These are phyloP conservation scores for Centroberyx gerrardi DNA, from an alignment of 2,797 vertebrate genomes.

Conservation along the genomic window DNA sequence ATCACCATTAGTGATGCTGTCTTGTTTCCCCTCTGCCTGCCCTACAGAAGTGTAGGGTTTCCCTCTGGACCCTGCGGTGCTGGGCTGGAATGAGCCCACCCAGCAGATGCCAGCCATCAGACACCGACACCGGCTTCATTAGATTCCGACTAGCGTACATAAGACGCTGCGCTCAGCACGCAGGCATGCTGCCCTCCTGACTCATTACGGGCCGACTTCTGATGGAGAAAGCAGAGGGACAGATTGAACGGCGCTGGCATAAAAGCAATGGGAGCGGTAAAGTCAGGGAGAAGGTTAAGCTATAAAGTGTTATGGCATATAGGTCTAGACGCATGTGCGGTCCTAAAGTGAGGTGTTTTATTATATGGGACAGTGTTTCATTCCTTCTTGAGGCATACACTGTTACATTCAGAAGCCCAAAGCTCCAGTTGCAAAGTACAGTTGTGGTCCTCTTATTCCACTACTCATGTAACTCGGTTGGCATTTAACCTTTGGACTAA, in stretches of 20 bases:
- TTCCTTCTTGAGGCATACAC: conserved; percentile 5
- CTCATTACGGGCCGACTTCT: conserved; percentile 8
- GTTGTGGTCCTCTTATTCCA: conserved; percentile 6
- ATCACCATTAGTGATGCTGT: conserved; percentile 48
- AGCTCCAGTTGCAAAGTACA: conserved; percentile 22
- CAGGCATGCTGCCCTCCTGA: conserved; percentile 41
- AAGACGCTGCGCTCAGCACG: conserved; percentile 33
- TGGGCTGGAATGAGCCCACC: conserved; percentile 66
- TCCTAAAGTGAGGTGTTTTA: conserved; percentile 10
- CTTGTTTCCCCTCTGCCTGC: conserved; percentile 37
- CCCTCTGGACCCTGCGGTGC: conserved; percentile 34
- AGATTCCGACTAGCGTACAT: conserved; percentile 26
- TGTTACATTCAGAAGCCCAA: neutral
- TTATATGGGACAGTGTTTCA: conserved; percentile 3
- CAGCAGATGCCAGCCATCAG: conserved; percentile 73
- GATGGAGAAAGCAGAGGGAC: conserved; percentile 43
- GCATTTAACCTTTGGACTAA: conserved; percentile 9
- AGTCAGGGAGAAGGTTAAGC: conserved; percentile 27
- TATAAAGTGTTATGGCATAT: conserved; percentile 28
- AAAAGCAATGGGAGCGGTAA: conserved; percentile 31
- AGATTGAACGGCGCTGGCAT: neutral
- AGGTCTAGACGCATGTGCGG: conserved; percentile 24
- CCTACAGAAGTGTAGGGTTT: conserved; percentile 67
- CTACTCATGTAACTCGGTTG: neutral
- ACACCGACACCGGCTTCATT: conserved; percentile 54